phyloP scores from a whole-genome alignment of 2,888 invertebrate species.

The Sicus ferrugineus region DNA sequence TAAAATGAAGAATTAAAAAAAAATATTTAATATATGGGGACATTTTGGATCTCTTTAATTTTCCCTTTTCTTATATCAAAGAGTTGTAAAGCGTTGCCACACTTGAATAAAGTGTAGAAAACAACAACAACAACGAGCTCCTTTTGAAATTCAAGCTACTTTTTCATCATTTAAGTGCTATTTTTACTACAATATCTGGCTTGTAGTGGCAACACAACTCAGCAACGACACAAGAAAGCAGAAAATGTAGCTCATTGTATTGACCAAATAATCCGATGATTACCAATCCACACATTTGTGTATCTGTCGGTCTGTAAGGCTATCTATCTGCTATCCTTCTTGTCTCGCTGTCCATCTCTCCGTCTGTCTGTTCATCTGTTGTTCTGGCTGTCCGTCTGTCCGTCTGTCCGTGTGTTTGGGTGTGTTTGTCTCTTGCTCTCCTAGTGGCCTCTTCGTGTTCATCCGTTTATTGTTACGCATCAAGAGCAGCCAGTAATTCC shows the following conservation, averaged over 20 bases:
- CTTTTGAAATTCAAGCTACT: neutral
- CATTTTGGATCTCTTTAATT: neutral
- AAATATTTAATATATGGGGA: neutral
- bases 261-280: neutral
- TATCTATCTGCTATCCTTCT: neutral
- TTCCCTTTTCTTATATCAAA: neutral
- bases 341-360: neutral
- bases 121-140: neutral
- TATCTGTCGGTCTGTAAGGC: neutral
- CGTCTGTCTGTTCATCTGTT: neutral
- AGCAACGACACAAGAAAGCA: neutral
- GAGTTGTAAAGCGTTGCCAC: neutral
- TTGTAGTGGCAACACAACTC: slow-evolving; percentile 5
- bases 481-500: slow-evolving; percentile 22
- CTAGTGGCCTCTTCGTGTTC: neutral
- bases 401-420: neutral
- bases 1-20: neutral
- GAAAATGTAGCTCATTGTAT: no score
- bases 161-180: slow-evolving; percentile 12
- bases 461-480: slow-evolving; percentile 12
- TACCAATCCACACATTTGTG: neutral
- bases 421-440: neutral
- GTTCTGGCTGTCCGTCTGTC: neutral
- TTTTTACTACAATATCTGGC: neutral
- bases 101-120: neutral